Evolutionary conservation across 2,113 vertebrate genomes (phyloP), one percentile per base, ranked within the genome.

Genomic region (Daubentonia madagascariensis): DNA sequence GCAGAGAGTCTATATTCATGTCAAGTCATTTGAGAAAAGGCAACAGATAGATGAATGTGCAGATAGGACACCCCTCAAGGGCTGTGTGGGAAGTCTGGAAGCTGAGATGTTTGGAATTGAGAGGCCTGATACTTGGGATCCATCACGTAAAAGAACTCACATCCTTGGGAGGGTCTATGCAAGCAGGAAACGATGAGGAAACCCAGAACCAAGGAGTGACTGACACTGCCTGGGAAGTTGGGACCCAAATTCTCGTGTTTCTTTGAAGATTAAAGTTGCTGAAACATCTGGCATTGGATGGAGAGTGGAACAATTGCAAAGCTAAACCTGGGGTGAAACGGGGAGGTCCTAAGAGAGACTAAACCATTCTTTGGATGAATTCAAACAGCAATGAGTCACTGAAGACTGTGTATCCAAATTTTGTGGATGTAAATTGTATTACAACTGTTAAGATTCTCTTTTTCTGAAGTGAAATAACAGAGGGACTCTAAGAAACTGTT

Each of bases 391-490:
- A 1, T 10, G 32, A 72, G 16, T 87, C 63, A 90, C 37, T 73
- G 76, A 84, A 80, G 28, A 88, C 25, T 93, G 10, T 52, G 37
- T 59, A 73, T 14, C 83, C 81, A 89, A 88, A 91, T 22, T 79
- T 76, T 35, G 18, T 67, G 10, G 20, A 87, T 93, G 92, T 91
- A 87, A 89, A 93, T 95, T 96, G 54, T 83, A 72, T 85, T 89
- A 43, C 63, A 94, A 76, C 86, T 92, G 28, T 22, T 63, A 96
- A 96, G 45, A 85, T 61, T 97, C 40, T 93, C 61, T 86, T 86
- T 94, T 67, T 52, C 50, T 95, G 12, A 52, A 35, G 80, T 89
- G 91, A 96, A 96, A 96, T 90, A 94, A 76, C 35, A 92, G 89
- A 81, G 78, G 59, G 61, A 72, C 40, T 92, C 43, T 80, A 97